These are phyloP conservation scores for Cathartes aura DNA, from an alignment of 2,113 vertebrate species.

Conservation along the genomic window DNA sequence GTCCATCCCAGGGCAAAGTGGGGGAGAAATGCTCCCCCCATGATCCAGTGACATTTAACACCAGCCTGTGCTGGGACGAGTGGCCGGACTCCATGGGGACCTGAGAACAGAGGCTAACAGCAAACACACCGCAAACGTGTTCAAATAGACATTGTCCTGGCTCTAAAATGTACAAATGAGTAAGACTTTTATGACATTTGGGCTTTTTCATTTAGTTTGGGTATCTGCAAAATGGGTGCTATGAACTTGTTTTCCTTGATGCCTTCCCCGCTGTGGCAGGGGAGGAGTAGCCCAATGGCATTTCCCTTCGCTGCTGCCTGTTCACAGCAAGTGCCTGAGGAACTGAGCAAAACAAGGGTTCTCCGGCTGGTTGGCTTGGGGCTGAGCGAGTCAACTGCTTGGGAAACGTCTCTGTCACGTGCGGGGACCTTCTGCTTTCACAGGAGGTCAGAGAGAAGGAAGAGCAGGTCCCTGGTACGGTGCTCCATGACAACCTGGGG, in stretches of 20 bases:
- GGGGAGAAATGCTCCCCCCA: not conserved
- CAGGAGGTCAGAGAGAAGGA: not conserved
- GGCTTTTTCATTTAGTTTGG: not conserved
- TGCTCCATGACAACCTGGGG: not conserved
- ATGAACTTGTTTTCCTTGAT: not conserved
- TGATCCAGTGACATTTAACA: not conserved
- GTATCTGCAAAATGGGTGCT: not conserved
- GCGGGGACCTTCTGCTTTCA: not conserved
- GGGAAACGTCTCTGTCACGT: not conserved
- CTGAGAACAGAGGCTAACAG: not conserved
- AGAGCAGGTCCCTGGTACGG: not conserved
- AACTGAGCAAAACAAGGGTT: not conserved
- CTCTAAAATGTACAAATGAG: not conserved
- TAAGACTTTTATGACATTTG: not conserved
- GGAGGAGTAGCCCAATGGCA: not conserved
- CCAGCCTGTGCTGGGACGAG: not conserved
- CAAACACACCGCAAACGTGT: not conserved
- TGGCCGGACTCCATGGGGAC: fast-evolving
- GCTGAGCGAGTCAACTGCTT: not conserved
- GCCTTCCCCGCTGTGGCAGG: not conserved
- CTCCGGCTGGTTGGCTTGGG: not conserved
- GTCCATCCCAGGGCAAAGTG: not conserved
- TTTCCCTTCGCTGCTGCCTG: not conserved
- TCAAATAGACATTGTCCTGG: not conserved
- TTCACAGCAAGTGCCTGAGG: not conserved